Conservation (phyloP, 2,113 vertebrate genomes). For the Toxostoma redivivum region DNA sequence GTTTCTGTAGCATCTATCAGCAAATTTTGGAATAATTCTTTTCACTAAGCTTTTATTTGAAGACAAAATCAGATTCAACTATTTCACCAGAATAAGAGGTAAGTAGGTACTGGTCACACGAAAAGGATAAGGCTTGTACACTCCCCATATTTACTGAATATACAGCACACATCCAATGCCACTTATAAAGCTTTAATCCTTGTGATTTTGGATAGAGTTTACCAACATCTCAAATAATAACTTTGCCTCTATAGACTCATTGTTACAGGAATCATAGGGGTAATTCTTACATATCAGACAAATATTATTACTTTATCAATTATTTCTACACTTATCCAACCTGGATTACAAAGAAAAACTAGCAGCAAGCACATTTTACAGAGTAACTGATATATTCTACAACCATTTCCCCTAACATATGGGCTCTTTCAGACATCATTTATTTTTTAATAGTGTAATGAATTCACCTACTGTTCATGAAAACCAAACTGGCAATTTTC, state of each 20-base stretch:
- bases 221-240: not conserved
- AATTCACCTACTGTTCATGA: not conserved
- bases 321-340: not conserved
- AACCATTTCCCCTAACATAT: not conserved
- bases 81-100: not conserved
- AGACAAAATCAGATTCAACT: not conserved
- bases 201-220: not conserved
- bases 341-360: not conserved
- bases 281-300: not conserved
- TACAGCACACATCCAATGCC: not conserved
- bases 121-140: not conserved
- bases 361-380: not conserved
- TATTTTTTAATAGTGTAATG: not conserved
- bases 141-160: not conserved
- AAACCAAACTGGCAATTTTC: not conserved
- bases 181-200: not conserved
- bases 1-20: not conserved
- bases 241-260: not conserved
- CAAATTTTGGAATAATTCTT: not conserved
- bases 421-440: not conserved
- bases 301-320: not conserved
- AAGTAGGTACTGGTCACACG: rapidly evolving
- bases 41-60: not conserved
- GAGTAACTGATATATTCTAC: not conserved
- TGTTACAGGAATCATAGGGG: not conserved